Base-by-base conservation (phyloP, 2,888 invertebrate genomes). In the Helobdella robusta region DNA sequence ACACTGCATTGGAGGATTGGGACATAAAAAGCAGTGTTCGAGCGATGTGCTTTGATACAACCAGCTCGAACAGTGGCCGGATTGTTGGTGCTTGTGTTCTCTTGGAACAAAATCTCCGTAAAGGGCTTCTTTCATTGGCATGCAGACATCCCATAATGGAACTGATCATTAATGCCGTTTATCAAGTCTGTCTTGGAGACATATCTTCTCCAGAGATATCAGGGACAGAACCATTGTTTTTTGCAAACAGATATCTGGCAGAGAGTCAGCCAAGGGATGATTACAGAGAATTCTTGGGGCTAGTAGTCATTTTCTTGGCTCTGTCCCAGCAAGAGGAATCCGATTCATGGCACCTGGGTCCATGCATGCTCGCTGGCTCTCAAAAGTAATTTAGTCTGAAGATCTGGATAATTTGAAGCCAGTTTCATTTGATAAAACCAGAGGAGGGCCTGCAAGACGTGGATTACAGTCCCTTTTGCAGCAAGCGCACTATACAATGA, bases 351-450 rank as follows among this genome's bases (percentile, higher is more conserved):
- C 62, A 48, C 23, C 30, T 30, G 48, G 62, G 48, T 28, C 50
- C 32, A 62, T 62, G 62, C 62, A 62, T 50, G 48, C 46, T 62
- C n/a, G n/a, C n/a, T n/a, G n/a, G n/a, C n/a, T n/a, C n/a, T n/a
- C n/a, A n/a, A n/a, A n/a, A n/a, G n/a, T n/a, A n/a, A n/a, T n/a
- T n/a, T n/a, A n/a, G n/a, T n/a, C n/a, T n/a, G n/a, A n/a, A n/a
- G n/a, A n/a, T n/a, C n/a, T n/a, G n/a, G n/a, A n/a, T n/a, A n/a
- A n/a, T n/a, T n/a, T n/a, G n/a, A n/a, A n/a, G n/a, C n/a, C n/a
- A n/a, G n/a, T n/a, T n/a, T n/a, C n/a, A n/a, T n/a, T n/a, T n/a
- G n/a, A n/a, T n/a, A n/a, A n/a, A n/a, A n/a, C n/a, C n/a, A n/a
- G n/a, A n/a, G n/a, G n/a, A n/a, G n/a, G n/a, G n/a, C n/a, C n/a